These are phyloP conservation scores for Poecile atricapillus DNA, from an alignment of 2,113 vertebrate genomes.

Conservation along the genomic window DNA sequence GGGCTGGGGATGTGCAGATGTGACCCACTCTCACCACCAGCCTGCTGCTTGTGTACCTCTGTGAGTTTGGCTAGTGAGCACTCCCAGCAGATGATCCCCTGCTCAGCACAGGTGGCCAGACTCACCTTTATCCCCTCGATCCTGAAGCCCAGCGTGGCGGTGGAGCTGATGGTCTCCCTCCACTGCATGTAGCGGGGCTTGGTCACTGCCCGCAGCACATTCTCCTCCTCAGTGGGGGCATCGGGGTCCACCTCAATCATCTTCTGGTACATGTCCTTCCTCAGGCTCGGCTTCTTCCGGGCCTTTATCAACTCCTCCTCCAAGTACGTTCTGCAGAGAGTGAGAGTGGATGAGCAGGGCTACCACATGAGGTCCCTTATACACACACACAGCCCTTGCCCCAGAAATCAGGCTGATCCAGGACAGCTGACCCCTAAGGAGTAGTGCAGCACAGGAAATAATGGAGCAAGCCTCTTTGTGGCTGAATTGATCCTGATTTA, in stretches of 20 bases:
- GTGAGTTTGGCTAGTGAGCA: fast-evolving
- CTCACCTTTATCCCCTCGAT: constrained; percentile 98
- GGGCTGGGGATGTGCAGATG: fast-evolving
- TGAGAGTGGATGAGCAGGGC: neutral
- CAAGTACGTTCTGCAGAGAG: constrained; percentile 84
- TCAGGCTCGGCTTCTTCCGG: constrained; percentile 90
- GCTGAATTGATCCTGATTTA: neutral
- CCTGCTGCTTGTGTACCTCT: neutral
- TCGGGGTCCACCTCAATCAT: constrained; percentile 93
- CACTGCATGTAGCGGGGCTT: constrained; percentile 99
- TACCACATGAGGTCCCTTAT: fast-evolving
- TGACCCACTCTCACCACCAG: fast-evolving
- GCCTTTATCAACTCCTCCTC: constrained; percentile 96
- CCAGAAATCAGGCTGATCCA: neutral
- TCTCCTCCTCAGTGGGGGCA: constrained; percentile 86
- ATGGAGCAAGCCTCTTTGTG: fast-evolving
- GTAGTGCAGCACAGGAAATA: neutral
- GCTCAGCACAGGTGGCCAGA: neutral
- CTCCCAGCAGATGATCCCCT: neutral
- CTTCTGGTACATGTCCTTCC: constrained; percentile 97
- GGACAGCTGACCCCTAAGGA: neutral
- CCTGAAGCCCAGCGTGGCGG: constrained; percentile 90
- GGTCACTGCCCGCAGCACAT: constrained; percentile 83
- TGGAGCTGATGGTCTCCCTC: constrained; percentile 97
- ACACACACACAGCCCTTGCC: neutral